Base-by-base conservation (phyloP, 2,888 invertebrate genomes). In the Pachycephus smyrnensis region DNA sequence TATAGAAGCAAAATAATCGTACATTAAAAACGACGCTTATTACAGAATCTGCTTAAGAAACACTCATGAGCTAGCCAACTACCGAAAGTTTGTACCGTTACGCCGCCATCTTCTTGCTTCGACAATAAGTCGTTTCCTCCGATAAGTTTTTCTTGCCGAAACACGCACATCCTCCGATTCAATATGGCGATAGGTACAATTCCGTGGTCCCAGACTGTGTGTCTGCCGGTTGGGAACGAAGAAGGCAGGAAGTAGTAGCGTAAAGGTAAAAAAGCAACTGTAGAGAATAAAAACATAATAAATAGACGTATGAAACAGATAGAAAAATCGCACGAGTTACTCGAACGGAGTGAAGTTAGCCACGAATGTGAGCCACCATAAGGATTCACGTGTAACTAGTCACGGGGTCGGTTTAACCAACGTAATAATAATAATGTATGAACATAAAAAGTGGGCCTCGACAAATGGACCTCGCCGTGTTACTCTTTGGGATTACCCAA, bases 401-500 rank as follows among this genome's bases (percentile, higher is more conserved):
- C 23, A 6, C n/a, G 15, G 23, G 23, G 9, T 55, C 55, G 2
- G 23, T 55, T 23, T 23, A 55, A 2, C 0, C 0, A 23, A 55
- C 23, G 9, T 40, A 40, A 55, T 71, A 69, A 31, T 31, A 71
- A 71, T 71, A 71, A 71, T 71, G 31, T 12, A 33, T 12, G 31
- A 33, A 15, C 31, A 71, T 33, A 33, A 71, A 71, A 71, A 71
- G 4, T 31, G 23, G 71, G 31, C 31, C 12, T 15, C 31, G 31
- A 23, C 71, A 71, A 71, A 71, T 31, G 71, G 71, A 71, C 71
- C 30, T 12, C 9, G 23, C 71, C 71, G 71, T 71, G 31, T 71
- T 71, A 23, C 32, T 31, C 71, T 71, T 33, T 71, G 71, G 71
- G 71, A 71, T 71, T 71, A 71, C 71, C 71, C 71, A 71, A 71